Base-by-base conservation (phyloP, 2,888 invertebrate species). In the Polylopha cassiicola region DNA sequence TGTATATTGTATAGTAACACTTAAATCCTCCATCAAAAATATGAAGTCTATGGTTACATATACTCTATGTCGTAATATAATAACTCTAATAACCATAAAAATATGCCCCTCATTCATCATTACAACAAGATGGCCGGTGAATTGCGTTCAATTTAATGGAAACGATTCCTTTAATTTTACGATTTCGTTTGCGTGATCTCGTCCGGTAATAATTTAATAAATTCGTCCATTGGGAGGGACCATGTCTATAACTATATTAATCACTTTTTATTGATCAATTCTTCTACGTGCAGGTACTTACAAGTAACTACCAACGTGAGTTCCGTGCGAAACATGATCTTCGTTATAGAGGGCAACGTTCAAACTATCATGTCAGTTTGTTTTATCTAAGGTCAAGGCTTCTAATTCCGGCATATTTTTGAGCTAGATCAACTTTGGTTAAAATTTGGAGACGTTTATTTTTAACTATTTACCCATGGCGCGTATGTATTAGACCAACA, bases 161-260 rank as follows among this genome's bases (percentile, higher is more conserved):
- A 81, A 81, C 79, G 80, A 74, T 74, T 72, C 70, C 73, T 74
- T 74, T 75, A 77, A 79, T 80, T 81, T 82, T 76, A 81, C 76
- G 78, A 81, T 81, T 85, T 73, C 75, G 76, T 82, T 82, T 80
- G 84, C 84, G 84, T 85, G 84, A 77, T 80, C 67, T 74, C 70
- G 73, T 69, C 73, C 80, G 70, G 78, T 77, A 76, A 80, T 81
- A 82, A 81, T 75, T 61, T 72, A 79, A 80, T 84, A 74, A 73
- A 80, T 72, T 73, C 55, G 78, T 78, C 80, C 80, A 70, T 68
- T 65, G 76, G 81, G 78, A 78, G 63, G 73, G 78, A 70, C 64
- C 58, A 34, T 7, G 6, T 32, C 37, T 47, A 44, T 41, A 32
- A 34, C 32, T 32, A 43, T 18, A 38, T 23, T 46, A 71, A 75